These are phyloP conservation scores for Caenorhabditis inopinata DNA, from an alignment of 1,140 invertebrate species.

Conservation along the genomic window DNA sequence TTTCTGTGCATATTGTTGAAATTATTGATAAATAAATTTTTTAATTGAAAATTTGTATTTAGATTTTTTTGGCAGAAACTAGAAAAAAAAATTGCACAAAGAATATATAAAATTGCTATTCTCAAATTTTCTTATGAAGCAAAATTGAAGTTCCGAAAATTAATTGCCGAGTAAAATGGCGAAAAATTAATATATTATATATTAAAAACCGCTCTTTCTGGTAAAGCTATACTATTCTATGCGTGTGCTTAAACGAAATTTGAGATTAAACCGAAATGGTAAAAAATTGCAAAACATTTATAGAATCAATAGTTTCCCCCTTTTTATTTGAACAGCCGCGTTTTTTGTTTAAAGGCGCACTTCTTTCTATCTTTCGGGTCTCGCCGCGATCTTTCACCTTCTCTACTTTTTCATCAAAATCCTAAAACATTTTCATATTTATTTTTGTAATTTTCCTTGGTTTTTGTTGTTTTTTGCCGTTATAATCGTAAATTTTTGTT, in stretches of 20 bases:
- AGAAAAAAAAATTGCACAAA: too few relatives aligned
- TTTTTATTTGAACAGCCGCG: neutral
- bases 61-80: too few relatives aligned
- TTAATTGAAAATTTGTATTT: too few relatives aligned
- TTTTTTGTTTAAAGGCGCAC: slow-evolving; percentile 20
- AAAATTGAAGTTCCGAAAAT: too few relatives aligned
- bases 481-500: neutral
- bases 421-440: slow-evolving; percentile 26
- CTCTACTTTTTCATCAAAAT: neutral
- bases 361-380: neutral
- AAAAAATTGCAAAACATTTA: neutral
- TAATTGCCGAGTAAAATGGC: too few relatives aligned
- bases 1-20: slow-evolving; percentile 11
- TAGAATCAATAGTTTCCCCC: neutral
- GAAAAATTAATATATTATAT: neutral
- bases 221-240: too few relatives aligned
- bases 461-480: neutral
- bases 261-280: neutral
- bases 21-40: too few relatives aligned
- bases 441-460: neutral
- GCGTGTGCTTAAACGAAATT: too few relatives aligned
- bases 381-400: neutral
- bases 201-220: neutral
- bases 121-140: too few relatives aligned
- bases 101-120: too few relatives aligned